phyloP scores from a whole-genome alignment of 2,113 vertebrate species.

The Desmodus rotundus region DNA sequence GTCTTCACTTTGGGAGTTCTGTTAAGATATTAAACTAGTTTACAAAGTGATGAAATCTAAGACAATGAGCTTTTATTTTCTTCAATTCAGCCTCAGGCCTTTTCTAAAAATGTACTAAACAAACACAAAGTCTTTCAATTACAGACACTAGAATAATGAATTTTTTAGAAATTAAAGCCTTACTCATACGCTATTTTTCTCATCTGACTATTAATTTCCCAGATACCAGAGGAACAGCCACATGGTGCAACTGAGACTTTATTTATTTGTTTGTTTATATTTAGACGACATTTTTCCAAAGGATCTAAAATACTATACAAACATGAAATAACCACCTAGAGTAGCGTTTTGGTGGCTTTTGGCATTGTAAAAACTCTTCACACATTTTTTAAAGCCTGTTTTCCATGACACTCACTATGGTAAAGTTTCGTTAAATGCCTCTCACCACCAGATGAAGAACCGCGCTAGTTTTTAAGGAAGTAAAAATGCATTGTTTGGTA shows the following conservation, averaged over 20 bases:
- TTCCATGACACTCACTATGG: background rate
- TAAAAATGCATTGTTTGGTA: background rate
- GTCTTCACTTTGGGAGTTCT: background rate
- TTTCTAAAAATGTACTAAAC: background rate
- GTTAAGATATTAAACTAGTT: background rate
- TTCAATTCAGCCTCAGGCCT: background rate
- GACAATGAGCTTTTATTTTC: background rate
- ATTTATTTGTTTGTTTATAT: slow-evolving; percentile 43
- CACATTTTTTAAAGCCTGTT: background rate
- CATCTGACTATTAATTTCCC: slow-evolving; percentile 27
- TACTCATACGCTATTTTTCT: slow-evolving; percentile 44
- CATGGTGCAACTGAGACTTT: slow-evolving; percentile 19
- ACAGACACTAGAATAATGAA: background rate
- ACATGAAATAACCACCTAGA: background rate
- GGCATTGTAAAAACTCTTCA: background rate
- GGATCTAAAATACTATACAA: slow-evolving; percentile 3
- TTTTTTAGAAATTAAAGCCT: background rate
- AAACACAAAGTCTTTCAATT: background rate
- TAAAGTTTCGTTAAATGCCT: background rate
- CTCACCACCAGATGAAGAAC: background rate
- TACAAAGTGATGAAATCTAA: background rate
- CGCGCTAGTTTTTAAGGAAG: background rate
- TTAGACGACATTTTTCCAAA: slow-evolving; percentile 16
- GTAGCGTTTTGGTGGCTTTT: background rate
- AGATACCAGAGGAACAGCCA: slow-evolving; percentile 23